Conservation (phyloP, 2,113 vertebrate genomes). For the Ceyx melanurus region DNA sequence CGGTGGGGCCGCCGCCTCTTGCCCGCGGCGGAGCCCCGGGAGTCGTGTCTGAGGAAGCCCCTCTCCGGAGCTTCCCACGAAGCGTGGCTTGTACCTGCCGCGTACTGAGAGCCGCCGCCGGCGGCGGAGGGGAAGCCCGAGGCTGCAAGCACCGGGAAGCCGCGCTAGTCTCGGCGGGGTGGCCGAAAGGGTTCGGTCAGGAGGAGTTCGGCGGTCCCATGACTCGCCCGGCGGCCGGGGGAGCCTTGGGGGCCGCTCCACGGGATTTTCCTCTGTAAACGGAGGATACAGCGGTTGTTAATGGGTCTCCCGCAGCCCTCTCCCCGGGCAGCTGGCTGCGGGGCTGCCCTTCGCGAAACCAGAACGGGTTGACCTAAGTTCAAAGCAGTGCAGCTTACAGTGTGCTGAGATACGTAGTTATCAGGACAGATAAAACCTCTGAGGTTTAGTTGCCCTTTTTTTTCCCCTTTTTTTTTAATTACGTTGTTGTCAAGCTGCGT, state of each 20-base stretch:
- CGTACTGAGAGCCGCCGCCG: neutral
- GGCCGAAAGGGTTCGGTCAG: neutral
- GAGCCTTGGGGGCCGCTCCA: neutral
- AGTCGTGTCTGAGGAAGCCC: neutral
- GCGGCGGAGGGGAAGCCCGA: neutral
- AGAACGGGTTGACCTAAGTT: neutral
- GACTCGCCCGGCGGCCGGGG: neutral
- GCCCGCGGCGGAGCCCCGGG: neutral
- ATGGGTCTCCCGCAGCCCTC: neutral
- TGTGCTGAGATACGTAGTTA: neutral
- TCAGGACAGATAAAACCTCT: neutral
- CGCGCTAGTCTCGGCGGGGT: neutral
- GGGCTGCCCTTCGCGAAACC: neutral
- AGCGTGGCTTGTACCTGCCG: neutral
- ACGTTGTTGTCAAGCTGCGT: fast-evolving
- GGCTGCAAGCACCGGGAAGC: neutral
- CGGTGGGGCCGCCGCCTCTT: neutral
- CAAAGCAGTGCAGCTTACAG: fast-evolving
- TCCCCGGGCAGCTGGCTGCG: neutral
- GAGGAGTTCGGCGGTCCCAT: conserved; percentile 10
- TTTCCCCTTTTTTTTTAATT: neutral
- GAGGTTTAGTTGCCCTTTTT: fast-evolving
- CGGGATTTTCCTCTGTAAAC: neutral
- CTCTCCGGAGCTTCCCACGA: neutral
- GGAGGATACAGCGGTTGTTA: neutral